phyloP scores from a whole-genome alignment of 2,888 invertebrate genomes.

The Drosophila testacea region DNA sequence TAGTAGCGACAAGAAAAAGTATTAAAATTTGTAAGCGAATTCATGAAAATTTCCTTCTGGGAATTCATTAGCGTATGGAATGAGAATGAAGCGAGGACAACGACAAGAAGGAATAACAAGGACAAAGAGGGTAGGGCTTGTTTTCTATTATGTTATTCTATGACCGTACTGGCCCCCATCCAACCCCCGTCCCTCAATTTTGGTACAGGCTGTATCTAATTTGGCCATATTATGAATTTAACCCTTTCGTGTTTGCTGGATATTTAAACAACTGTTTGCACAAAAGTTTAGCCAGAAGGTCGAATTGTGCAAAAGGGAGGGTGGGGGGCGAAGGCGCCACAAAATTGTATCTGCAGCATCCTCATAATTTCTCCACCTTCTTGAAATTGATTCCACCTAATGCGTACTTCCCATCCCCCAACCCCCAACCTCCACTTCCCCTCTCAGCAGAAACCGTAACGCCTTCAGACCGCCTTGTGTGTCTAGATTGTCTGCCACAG shows the following conservation, averaged over 20 bases:
- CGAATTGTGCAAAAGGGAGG: slow-evolving; percentile 25
- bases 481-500: slow-evolving; percentile 48
- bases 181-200: neutral
- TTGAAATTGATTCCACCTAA: slow-evolving; percentile 71
- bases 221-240: slow-evolving; percentile 81
- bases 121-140: slow-evolving; percentile 29
- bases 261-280: slow-evolving; percentile 81
- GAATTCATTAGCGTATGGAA: slow-evolving; percentile 77
- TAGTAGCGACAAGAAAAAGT: slow-evolving; percentile 65
- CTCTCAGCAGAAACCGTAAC: neutral
- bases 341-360: slow-evolving; percentile 50
- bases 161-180: slow-evolving; percentile 42
- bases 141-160: slow-evolving; percentile 77
- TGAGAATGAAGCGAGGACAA: slow-evolving; percentile 14
- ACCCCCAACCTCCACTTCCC: neutral
- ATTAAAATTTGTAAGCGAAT: slow-evolving; percentile 79
- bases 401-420: slow-evolving; percentile 48
- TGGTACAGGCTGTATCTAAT: slow-evolving; percentile 68
- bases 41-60: slow-evolving; percentile 75
- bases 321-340: neutral
- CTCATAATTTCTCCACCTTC: slow-evolving; percentile 69
- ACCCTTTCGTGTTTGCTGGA: slow-evolving; percentile 80
- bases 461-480: slow-evolving; percentile 27
- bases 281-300: slow-evolving; percentile 79
- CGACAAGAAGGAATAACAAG: slow-evolving; percentile 18